Percentiles rank a stretch among this genome's conserved stretches.
Conservation (phyloP, 2,113 vertebrate genomes). For the Ctenodactylus gundi region DNA sequence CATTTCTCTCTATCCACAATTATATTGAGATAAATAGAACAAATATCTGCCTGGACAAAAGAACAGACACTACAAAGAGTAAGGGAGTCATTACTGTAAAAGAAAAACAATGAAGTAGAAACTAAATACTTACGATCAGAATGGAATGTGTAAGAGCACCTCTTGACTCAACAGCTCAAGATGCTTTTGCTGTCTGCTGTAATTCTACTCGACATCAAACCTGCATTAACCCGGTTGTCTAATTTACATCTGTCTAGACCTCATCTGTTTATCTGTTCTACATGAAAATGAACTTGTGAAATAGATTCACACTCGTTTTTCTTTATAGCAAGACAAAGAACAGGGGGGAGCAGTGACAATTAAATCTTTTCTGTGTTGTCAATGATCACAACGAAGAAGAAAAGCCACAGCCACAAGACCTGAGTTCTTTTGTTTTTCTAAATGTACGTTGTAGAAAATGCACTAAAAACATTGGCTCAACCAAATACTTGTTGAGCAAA, state of each 20-base stretch:
- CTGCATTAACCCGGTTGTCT: background rate
- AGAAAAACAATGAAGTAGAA: background rate
- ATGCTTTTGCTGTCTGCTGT: background rate
- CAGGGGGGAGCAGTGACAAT: background rate
- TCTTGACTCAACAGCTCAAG: background rate
- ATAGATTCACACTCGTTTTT: background rate
- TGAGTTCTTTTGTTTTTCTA: background rate
- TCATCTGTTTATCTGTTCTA: background rate
- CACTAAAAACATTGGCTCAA: background rate
- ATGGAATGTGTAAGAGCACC: background rate
- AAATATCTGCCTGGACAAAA: slow-evolving; percentile 12
- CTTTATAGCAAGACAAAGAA: background rate
- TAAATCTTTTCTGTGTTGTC: background rate
- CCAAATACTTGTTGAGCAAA: background rate
- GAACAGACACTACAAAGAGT: background rate
- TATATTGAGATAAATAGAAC: background rate
- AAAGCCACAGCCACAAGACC: too few species aligned
- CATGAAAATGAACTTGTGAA: background rate
- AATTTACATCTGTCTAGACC: slow-evolving; percentile 47
- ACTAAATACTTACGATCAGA: background rate
- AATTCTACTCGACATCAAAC: background rate
- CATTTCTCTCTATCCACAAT: background rate
- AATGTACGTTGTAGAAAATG: background rate
- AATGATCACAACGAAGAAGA: background rate
- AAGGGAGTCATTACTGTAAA: background rate